Percentiles rank a stretch among this genome's conserved stretches.
These are phyloP conservation scores for Apodemia hepburni DNA, from an alignment of 2,888 invertebrate genomes.

Conservation along the genomic window DNA sequence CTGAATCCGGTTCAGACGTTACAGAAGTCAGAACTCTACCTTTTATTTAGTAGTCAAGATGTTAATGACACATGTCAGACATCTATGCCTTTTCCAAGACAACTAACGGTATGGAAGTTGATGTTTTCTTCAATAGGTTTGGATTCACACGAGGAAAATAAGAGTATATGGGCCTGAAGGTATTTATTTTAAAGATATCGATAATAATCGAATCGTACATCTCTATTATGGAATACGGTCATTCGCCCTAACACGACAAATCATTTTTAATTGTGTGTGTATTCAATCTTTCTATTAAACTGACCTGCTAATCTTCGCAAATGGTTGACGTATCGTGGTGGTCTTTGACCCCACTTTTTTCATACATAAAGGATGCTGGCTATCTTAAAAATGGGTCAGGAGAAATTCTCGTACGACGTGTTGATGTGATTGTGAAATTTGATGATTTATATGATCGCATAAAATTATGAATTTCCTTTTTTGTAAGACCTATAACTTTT, in stretches of 20 bases:
- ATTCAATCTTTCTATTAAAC: constrained; percentile 65
- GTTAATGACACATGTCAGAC: too few species aligned
- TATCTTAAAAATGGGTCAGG: constrained; percentile 62
- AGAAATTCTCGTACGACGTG: constrained; percentile 43
- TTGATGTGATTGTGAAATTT: constrained; percentile 54
- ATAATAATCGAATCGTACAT: constrained; percentile 33
- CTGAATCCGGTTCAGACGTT: too few species aligned
- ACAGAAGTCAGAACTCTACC: too few species aligned
- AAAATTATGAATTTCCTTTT: constrained; percentile 1
- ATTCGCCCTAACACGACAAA: constrained; percentile 69
- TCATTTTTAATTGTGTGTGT: constrained; percentile 77
- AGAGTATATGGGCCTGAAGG: too few species aligned
- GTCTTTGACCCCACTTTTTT: constrained; percentile 56
- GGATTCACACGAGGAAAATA: too few species aligned
- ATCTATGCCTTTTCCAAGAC: too few species aligned
- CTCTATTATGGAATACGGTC: constrained; percentile 65
- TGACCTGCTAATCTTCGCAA: constrained; percentile 44
- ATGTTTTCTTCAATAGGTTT: not conserved
- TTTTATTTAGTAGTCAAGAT: too few species aligned
- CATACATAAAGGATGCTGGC: constrained; percentile 42
- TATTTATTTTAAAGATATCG: constrained; percentile 26
- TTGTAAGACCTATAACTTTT: not conserved
- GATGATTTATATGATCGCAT: not conserved
- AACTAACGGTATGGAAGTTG: too few species aligned
- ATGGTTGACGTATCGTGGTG: constrained; percentile 46